phyloP scores from a whole-genome alignment of 2,113 vertebrate genomes.

The Sminthopsis crassicaudata region DNA sequence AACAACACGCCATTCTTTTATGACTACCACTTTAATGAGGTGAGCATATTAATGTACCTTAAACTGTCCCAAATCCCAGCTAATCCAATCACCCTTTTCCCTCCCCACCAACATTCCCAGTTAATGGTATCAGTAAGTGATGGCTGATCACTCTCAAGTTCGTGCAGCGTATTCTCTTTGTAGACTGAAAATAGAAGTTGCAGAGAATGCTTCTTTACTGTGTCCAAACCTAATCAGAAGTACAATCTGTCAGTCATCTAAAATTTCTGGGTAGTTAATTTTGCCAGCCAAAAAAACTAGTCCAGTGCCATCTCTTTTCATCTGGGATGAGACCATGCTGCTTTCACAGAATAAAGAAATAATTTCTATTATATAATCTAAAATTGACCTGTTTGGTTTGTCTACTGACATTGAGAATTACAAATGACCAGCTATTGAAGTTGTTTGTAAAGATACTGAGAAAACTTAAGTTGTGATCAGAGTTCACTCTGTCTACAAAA shows the following conservation, averaged over 20 bases:
- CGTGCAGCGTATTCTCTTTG: neutral
- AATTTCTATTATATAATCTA: neutral
- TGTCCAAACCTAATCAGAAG: slow-evolving; percentile 24
- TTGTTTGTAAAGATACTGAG: slow-evolving; percentile 24
- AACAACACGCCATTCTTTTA: slow-evolving; percentile 96
- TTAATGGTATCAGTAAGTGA: slow-evolving; percentile 8
- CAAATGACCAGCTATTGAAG: neutral
- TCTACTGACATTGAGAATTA: neutral
- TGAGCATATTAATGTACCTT: slow-evolving; percentile 67
- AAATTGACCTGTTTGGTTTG: neutral
- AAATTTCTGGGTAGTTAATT: neutral
- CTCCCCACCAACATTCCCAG: neutral
- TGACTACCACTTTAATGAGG: slow-evolving; percentile 99
- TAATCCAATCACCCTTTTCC: neutral
- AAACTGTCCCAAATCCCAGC: slow-evolving; percentile 31
- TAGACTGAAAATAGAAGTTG: neutral
- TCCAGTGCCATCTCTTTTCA: neutral
- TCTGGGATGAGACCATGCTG: neutral
- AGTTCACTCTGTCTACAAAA: slow-evolving; percentile 45
- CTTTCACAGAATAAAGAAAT: neutral
- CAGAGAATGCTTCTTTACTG: slow-evolving; percentile 2
- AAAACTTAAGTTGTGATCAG: slow-evolving; percentile 25
- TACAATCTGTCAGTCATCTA: neutral
- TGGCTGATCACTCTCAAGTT: neutral
- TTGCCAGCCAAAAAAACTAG: neutral